A percentile compares a stretch with the other conserved stretches of the same genome.
Evolutionary conservation across 2,888 invertebrate species (phyloP).

Genomic region (Zonitis immaculata): DNA sequence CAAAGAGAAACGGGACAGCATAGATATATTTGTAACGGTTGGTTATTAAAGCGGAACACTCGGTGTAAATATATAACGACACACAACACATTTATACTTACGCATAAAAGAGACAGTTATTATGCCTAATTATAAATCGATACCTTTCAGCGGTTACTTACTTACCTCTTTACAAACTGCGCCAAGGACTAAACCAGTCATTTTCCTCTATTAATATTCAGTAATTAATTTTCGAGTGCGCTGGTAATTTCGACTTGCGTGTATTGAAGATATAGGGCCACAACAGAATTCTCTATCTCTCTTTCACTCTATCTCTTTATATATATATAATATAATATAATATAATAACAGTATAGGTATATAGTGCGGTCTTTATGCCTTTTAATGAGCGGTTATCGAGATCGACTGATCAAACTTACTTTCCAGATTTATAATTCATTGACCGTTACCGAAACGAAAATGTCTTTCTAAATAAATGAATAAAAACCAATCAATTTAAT

Average conservation of each 20-base stretch:
- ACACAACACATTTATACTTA: no score
- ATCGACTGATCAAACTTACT: constrained; percentile 46
- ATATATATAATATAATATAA: no score
- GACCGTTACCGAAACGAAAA: constrained; percentile 31
- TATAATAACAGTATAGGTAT: no score
- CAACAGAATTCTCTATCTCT: neutral
- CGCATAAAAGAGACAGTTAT: constrained; percentile 28
- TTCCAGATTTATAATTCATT: constrained; percentile 29
- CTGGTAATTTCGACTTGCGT: constrained; percentile 44
- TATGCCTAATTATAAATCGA: constrained; percentile 45
- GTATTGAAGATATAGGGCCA: constrained; percentile 37
- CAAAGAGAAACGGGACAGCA: no score
- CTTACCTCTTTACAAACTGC: constrained; percentile 44
- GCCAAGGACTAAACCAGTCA: constrained; percentile 45
- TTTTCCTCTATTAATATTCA: constrained; percentile 48
- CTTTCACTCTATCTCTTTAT: constrained; percentile 5
- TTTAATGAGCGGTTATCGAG: constrained; percentile 45
- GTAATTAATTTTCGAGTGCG: constrained; percentile 47
- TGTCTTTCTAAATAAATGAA: constrained; percentile 31
- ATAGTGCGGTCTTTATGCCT: constrained; percentile 46
- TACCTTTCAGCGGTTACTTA: constrained; percentile 47
- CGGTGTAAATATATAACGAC: constrained; percentile 9
- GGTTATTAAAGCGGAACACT: no score
- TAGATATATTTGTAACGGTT: no score
- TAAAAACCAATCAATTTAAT: constrained; percentile 27